Base-by-base conservation (phyloP, 2,113 vertebrate species). In the Oreochromis spilurus region DNA sequence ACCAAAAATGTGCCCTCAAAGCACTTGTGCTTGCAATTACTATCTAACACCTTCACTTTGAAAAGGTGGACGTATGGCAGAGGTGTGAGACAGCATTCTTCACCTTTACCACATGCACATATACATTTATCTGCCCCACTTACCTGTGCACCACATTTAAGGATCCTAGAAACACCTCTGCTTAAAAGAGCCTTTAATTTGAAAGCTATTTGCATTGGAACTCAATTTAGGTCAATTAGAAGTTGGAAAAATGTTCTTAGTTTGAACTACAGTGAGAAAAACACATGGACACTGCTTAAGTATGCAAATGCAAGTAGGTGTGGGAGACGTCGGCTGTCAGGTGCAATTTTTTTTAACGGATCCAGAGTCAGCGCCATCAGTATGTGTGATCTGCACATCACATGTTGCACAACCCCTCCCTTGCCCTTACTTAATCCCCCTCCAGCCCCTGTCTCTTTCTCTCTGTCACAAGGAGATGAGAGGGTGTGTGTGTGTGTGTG, bases 301-400 rank as follows among this genome's bases (percentile, higher is more conserved):
- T 8, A 57, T 87, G 88, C 72, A 81, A 70, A 85, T 65, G 14
- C 11, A 6, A 6, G 50, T 65, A 9, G 24, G 53, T 84, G 83
- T 88, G 82, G 26, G 82, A 54, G 77, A 26, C 83, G 79, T 84
- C 50, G 62, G 4, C 40, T 55, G 70, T 82, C 77, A 13, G 48
- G 83, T 83, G 75, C 82, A 80, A 85, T 83, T 21, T 87, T 45
- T 52, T 87, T 70, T 85, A 34, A 67, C 85, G 77, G 77, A 48
- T 70, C 65, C 81, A 82, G 81, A 65, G 82, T 88, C 83, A 21
- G 50, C 13, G 26, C 38, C 5, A 75, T 85, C 62, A 43, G 65
- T 87, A 82, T 2, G 84, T 89, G 84, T 83, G 84, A 90, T 88
- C 77, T 83, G 38, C 84, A 81, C 77, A 78, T 92, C 88, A 72